Conservation (phyloP, 53 echinoderm and acorn worm genomes). For the Mesocentrotus franciscanus region DNA sequence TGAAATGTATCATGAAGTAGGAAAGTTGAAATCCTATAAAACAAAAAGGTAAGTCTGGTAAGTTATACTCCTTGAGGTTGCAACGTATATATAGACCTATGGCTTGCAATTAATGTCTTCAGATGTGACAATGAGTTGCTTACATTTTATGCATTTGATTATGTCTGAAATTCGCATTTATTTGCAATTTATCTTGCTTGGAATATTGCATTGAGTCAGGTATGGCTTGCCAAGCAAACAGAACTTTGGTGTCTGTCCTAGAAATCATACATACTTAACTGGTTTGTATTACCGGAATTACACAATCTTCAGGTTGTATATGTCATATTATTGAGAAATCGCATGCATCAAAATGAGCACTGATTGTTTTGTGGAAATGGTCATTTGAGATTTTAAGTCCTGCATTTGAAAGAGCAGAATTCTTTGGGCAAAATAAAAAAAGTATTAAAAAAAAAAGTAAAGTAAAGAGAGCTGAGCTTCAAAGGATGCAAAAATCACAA, state of each 20-base stretch:
- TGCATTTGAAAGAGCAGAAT: neutral
- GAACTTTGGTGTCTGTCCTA: neutral
- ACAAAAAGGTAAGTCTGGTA: neutral
- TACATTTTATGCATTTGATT: neutral
- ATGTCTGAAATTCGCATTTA: neutral
- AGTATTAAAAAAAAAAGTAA: neutral
- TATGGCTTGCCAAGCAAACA: neutral
- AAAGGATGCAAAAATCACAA: constrained; percentile 9
- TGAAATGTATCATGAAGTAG: neutral
- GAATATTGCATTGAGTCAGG: neutral
- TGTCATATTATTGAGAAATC: neutral
- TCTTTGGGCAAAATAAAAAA: neutral
- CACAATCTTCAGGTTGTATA: neutral
- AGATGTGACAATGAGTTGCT: neutral
- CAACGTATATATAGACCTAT: neutral
- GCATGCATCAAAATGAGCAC: constrained; percentile 50
- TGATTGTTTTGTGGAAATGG: constrained; percentile 48
- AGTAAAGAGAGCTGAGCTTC: constrained; percentile 3
- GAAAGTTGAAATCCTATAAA: neutral
- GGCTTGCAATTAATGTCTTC: neutral
- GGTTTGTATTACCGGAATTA: neutral
- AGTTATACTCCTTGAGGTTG: neutral
- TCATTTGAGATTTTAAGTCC: constrained; percentile 48
- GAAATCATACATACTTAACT: neutral
- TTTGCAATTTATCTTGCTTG: neutral